Evolutionary conservation across 2,797 vertebrate species (phyloP).

Genomic region (Eidolon dupreanum): DNA sequence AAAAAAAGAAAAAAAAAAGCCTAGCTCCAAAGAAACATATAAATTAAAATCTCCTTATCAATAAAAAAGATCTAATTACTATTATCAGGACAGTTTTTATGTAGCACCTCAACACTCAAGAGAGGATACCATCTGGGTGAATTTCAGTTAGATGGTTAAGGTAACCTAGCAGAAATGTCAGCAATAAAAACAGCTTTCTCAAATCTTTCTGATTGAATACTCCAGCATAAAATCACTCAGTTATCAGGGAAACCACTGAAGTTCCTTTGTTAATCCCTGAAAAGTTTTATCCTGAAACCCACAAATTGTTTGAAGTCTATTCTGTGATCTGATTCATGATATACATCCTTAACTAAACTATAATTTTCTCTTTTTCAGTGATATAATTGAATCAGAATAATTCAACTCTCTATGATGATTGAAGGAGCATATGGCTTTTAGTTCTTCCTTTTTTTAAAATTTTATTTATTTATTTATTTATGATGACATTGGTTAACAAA

Average conservation of each 20-base stretch:
- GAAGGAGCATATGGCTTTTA: not conserved
- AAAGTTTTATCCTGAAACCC: not conserved
- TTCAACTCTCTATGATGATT: not conserved
- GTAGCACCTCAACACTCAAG: constrained; percentile 33
- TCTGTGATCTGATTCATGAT: not conserved
- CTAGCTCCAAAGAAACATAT: constrained; percentile 22
- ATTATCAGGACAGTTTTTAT: constrained; percentile 61
- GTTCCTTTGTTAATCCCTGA: constrained; percentile 25
- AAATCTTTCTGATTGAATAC: constrained; percentile 36
- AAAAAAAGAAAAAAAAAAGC: not conserved
- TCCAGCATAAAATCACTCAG: not conserved
- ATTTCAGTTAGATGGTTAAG: constrained; percentile 41
- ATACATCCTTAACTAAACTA: not conserved
- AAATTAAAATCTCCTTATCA: constrained; percentile 68
- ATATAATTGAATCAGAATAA: constrained; percentile 37
- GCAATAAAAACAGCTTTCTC: constrained; percentile 52
- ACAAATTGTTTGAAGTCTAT: not conserved
- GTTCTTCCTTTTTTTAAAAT: not conserved
- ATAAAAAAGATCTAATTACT: constrained; percentile 70
- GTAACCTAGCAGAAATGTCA: constrained; percentile 57
- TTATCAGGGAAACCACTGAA: not conserved
- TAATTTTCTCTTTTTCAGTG: not conserved
- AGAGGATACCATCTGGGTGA: constrained; percentile 45
- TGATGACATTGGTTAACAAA: no score
- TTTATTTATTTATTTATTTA: no score